Evolutionary conservation across 53 echinoderm and acorn worm species (phyloP), one percentile per base, ranked within the genome.

Genomic region (Paelopatides confundens): DNA sequence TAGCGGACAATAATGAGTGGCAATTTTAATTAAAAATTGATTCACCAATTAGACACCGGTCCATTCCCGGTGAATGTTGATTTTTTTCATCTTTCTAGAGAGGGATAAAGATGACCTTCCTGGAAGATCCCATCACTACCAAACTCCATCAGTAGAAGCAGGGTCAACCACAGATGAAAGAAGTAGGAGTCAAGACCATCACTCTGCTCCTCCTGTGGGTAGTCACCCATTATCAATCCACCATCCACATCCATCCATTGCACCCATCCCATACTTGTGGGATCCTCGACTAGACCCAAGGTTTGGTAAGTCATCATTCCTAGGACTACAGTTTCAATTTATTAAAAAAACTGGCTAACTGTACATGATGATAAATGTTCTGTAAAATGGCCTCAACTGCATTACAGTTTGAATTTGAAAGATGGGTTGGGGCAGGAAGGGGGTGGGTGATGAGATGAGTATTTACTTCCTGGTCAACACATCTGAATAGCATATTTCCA

Each of bases 241-340:
- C 65, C 84, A 83, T 30, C 84, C 84, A 26, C 84, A 83, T 58
- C 84, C 84, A 26, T 64, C 84, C 63, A 62, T 83, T 36, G 64
- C 84, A 39, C 65, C 35, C 63, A 65, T 83, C 63, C 84, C 84
- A 63, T 83, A 83, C 84, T 65, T 83, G 63, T 83, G 84, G 84
- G 84, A 83, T 83, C 84, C 84, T 27, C 36, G 84, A 36, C 32
- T 83, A 83, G 84, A 83, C 47, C 84, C 84, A 35, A 83, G 84
- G 84, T 43, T 83, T 65, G 84, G 84, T 83, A 27, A 83, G 84
- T 83, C 8, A 21, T 58, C 58, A 6, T 18, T 18, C 24, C 48
- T 48, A 12, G 48, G 0, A 58, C n/a, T 58, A 23, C 6, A 18
- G 15, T 21, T 18, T 58, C 5, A 58, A 21, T 58, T 58, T 3